These are phyloP conservation scores for Aegypius monachus DNA, from an alignment of 2,113 vertebrate species.

Conservation along the genomic window DNA sequence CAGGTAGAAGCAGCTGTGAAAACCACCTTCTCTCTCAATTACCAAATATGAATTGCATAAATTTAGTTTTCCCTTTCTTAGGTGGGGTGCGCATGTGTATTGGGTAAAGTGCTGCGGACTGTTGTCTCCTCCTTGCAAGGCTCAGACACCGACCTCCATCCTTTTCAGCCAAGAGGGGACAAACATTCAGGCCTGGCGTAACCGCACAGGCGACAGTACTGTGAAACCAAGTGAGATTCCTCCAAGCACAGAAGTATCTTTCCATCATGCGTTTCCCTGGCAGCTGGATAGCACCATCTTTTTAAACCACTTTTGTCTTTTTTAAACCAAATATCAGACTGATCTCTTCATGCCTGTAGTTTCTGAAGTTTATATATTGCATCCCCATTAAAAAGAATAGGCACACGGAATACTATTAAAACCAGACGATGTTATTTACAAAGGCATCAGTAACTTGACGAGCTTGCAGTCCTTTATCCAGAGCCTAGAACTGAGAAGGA, in stretches of 20 bases:
- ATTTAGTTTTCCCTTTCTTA: neutral
- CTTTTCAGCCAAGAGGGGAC: neutral
- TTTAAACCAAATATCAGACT: neutral
- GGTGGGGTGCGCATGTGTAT: rapidly evolving
- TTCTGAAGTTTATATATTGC: neutral
- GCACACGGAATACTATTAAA: neutral
- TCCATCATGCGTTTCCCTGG: neutral
- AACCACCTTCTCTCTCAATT: neutral
- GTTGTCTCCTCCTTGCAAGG: neutral
- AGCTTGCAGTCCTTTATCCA: slow-evolving; percentile 3
- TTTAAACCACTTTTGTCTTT: neutral
- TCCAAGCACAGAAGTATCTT: neutral
- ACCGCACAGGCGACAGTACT: neutral
- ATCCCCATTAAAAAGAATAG: neutral
- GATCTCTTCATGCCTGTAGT: neutral
- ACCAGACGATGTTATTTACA: neutral
- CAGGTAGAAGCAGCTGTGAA: neutral
- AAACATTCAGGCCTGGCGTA: neutral
- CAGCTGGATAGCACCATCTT: rapidly evolving
- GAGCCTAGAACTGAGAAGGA: neutral
- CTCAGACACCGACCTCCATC: neutral
- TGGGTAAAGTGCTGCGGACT: neutral
- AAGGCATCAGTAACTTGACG: neutral
- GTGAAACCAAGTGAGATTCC: neutral
- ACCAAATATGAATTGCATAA: rapidly evolving